Percentiles rank a stretch among this genome's conserved stretches.
phyloP scores from a whole-genome alignment of 2,113 vertebrate species.

The Eidolon helvum region DNA sequence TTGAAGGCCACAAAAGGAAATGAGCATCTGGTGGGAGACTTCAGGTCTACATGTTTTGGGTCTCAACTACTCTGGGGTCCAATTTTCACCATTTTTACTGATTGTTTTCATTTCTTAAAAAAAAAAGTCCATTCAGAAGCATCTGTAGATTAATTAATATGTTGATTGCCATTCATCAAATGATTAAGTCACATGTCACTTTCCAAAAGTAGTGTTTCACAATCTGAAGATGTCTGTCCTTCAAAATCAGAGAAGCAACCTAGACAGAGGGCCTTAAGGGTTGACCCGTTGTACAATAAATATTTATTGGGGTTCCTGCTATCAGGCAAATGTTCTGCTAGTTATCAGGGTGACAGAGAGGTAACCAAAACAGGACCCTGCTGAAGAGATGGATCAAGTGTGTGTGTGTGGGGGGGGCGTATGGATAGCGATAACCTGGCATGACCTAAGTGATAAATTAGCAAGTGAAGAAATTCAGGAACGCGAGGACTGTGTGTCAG shows the following conservation, averaged over 20 bases:
- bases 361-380: background rate
- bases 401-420: no score
- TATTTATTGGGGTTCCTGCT: background rate
- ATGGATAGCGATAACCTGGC: background rate
- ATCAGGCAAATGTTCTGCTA: background rate
- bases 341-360: background rate
- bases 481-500: accelerated
- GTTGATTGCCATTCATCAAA: background rate
- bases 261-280: no score
- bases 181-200: background rate
- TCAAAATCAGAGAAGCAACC: background rate
- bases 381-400: background rate
- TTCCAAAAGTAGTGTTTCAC: background rate
- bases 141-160: background rate
- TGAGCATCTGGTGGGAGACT: background rate
- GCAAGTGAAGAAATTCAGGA: background rate
- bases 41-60: no score
- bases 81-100: background rate
- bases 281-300: background rate
- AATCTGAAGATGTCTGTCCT: background rate
- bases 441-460: background rate
- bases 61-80: background rate
- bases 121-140: background rate
- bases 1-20: background rate
- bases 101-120: background rate